These are phyloP conservation scores for Penaeus vannamei DNA, from an alignment of 1,140 invertebrate genomes.

Conservation along the genomic window DNA sequence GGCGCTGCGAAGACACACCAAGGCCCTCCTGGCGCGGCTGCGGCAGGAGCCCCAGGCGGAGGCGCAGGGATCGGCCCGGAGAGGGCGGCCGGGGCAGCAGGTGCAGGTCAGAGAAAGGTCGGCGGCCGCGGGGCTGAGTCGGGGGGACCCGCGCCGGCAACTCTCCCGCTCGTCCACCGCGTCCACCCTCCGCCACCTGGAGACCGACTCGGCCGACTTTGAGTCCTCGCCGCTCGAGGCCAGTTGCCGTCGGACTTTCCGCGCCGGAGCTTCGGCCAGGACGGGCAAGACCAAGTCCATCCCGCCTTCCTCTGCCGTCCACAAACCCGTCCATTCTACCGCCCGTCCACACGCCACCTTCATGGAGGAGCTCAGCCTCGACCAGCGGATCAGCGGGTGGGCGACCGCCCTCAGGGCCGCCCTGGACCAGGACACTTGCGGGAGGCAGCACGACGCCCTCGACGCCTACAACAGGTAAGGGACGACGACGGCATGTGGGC, in stretches of 20 bases:
- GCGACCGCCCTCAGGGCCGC: slow-evolving; percentile 27
- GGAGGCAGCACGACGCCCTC: slow-evolving; percentile 21
- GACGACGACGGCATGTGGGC: too few species aligned
- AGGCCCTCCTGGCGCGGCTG: too few species aligned
- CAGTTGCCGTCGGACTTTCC: not conserved
- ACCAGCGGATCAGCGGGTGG: slow-evolving; percentile 16
- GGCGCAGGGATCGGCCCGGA: not conserved
- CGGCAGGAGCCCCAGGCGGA: too few species aligned
- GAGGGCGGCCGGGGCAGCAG: not conserved
- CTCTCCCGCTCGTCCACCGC: not conserved
- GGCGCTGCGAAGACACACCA: too few species aligned
- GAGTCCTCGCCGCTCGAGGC: slow-evolving; percentile 38
- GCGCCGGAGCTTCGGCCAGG: too few species aligned
- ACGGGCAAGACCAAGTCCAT: not conserved
- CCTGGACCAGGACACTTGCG: slow-evolving; percentile 20
- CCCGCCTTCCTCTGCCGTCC: slow-evolving; percentile 16
- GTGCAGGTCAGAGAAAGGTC: not conserved
- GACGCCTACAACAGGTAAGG: slow-evolving; percentile 48
- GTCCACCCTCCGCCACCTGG: slow-evolving; percentile 17
- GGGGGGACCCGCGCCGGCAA: not conserved
- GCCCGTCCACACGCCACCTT: not conserved
- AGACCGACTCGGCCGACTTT: slow-evolving; percentile 38
- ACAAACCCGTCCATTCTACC: slow-evolving; percentile 5
- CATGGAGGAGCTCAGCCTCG: slow-evolving; percentile 32
- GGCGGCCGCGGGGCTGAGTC: not conserved